Conservation (phyloP, 2,113 vertebrate genomes). For the Laticauda colubrina region DNA sequence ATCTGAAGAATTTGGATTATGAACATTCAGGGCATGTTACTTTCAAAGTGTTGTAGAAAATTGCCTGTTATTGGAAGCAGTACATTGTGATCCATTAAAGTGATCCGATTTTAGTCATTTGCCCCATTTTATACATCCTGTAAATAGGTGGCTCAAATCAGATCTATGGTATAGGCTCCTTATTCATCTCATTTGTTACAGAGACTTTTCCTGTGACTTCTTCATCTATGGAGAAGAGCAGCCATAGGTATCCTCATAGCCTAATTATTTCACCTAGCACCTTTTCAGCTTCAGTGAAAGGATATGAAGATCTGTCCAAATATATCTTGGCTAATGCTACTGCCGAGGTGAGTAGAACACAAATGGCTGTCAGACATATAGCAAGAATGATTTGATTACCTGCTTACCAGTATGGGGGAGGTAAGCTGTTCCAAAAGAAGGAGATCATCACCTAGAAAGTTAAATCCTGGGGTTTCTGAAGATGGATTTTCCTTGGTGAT, state of each 20-base stretch:
- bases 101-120: not conserved
- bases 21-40: not conserved
- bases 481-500: not conserved
- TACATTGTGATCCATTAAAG: not conserved
- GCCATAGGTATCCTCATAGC: conserved; percentile 60
- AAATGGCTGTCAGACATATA: not conserved
- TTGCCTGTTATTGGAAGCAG: not conserved
- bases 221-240: conserved; percentile 35
- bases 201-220: not conserved
- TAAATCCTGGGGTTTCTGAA: not conserved
- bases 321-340: conserved; percentile 75
- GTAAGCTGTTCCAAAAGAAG: not conserved
- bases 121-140: not conserved
- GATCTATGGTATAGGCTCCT: not conserved
- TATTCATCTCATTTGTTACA: not conserved
- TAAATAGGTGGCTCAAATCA: not conserved
- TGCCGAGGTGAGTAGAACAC: conserved; percentile 76
- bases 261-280: conserved; percentile 54
- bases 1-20: not conserved
- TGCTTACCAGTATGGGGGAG: not conserved
- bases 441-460: not conserved
- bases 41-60: not conserved
- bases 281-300: conserved; percentile 68
- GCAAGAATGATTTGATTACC: not conserved
- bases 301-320: conserved; percentile 84